phyloP scores from a whole-genome alignment of 2,888 invertebrate species.

The Chloroclysta siterata region DNA sequence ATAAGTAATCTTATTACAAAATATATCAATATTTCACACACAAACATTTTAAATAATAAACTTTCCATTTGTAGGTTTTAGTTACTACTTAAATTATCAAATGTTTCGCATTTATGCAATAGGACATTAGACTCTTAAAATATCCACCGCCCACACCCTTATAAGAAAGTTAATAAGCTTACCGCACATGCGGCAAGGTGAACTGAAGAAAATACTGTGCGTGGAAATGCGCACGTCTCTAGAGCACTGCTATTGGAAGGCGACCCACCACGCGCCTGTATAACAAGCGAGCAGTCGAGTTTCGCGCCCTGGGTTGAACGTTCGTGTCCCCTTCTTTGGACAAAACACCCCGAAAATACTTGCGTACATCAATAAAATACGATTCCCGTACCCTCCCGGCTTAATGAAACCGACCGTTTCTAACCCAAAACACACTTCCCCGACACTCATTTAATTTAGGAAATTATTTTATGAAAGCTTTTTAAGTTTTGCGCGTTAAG shows the following conservation, averaged over 20 bases:
- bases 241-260: conserved; percentile 20
- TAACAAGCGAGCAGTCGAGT: conserved; percentile 38
- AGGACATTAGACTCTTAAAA: background rate
- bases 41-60: too few relatives aligned
- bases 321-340: conserved; percentile 21
- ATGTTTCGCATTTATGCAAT: too few relatives aligned
- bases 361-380: conserved; percentile 38
- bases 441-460: conserved; percentile 27
- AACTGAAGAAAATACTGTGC: conserved; percentile 9
- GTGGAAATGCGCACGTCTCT: conserved; percentile 35
- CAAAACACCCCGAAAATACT: conserved; percentile 26
- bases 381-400: conserved; percentile 18
- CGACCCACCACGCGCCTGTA: conserved; percentile 20
- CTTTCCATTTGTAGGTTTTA: too few relatives aligned
- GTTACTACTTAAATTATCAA: too few relatives aligned
- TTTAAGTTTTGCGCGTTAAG: conserved; percentile 37
- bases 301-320: conserved; percentile 35
- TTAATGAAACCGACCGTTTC: conserved; percentile 30
- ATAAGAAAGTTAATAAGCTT: conserved; percentile 7
- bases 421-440: conserved; percentile 25
- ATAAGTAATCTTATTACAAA: too few relatives aligned
- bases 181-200: conserved; percentile 12
- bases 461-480: conserved; percentile 21
- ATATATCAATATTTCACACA: too few relatives aligned
- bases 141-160: background rate